Evolutionary conservation across 2,113 vertebrate species (phyloP).

Genomic region (Corythaixoides concolor): DNA sequence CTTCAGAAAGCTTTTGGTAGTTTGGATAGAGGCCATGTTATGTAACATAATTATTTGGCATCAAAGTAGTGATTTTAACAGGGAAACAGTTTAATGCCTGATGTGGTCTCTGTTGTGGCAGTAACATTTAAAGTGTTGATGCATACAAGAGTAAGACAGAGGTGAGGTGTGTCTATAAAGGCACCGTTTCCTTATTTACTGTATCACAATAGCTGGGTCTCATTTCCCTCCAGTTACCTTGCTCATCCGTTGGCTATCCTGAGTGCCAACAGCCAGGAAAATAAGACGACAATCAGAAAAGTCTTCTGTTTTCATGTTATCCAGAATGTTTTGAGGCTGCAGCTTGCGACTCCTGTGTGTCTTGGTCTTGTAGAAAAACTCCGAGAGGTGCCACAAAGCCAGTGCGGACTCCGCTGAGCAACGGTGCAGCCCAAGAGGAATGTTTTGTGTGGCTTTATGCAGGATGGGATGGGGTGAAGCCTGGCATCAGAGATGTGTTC

Average conservation of each 20-base stretch:
- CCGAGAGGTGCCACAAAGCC: background rate
- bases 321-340: background rate
- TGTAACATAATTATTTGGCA: background rate
- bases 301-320: accelerated
- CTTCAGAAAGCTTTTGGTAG: background rate
- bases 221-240: background rate
- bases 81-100: background rate
- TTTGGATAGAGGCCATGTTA: background rate
- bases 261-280: background rate
- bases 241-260: accelerated
- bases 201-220: background rate
- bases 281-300: background rate
- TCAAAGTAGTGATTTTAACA: background rate
- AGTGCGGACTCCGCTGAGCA: accelerated
- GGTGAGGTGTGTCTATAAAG: background rate
- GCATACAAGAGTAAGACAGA: background rate
- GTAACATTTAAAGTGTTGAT: background rate
- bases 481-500: background rate
- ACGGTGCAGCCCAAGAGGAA: background rate
- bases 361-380: accelerated
- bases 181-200: background rate
- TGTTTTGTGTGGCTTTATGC: background rate
- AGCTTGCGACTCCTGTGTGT: background rate
- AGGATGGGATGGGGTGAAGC: background rate
- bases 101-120: background rate